Evolutionary conservation across 2,888 invertebrate genomes (phyloP).

Genomic region (Sericinus montela): DNA sequence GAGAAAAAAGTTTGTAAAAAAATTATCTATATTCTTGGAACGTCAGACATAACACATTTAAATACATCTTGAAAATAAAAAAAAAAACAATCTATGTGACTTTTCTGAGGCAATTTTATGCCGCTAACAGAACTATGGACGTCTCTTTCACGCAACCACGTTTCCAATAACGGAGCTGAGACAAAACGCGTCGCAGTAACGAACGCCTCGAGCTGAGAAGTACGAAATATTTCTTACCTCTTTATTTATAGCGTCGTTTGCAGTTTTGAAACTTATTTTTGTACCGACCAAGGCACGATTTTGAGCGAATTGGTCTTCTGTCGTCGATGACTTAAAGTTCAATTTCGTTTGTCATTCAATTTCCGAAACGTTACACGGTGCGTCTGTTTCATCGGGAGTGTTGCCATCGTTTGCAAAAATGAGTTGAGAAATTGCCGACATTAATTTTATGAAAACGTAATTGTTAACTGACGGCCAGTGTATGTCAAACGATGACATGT

Average conservation of each 20-base stretch:
- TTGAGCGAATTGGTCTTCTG: too few relatives aligned
- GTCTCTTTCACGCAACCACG: background rate
- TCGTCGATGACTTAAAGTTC: too few relatives aligned
- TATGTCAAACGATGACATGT: background rate
- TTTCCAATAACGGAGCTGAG: too few relatives aligned
- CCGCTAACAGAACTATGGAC: too few relatives aligned
- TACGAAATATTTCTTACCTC: slow-evolving; percentile 10
- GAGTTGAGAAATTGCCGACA: slow-evolving; percentile 5
- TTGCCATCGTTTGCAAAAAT: slow-evolving; percentile 4
- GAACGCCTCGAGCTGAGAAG: slow-evolving; percentile 7
- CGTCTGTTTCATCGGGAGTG: background rate
- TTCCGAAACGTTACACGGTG: too few relatives aligned
- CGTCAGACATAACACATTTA: too few relatives aligned
- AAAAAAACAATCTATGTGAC: too few relatives aligned
- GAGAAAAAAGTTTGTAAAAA: too few relatives aligned
- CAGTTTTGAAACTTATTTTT: slow-evolving; percentile 22
- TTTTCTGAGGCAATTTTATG: too few relatives aligned
- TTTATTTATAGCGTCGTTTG: slow-evolving; percentile 30
- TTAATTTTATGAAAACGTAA: slow-evolving; percentile 6
- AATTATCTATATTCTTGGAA: too few relatives aligned
- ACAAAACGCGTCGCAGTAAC: background rate
- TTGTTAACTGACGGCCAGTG: slow-evolving; percentile 19
- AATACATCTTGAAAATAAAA: too few relatives aligned
- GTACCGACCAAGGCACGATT: slow-evolving; percentile 8
- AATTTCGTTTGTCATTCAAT: too few relatives aligned